Conservation (phyloP, 2,113 vertebrate genomes). For the Ardeotis arabs region DNA sequence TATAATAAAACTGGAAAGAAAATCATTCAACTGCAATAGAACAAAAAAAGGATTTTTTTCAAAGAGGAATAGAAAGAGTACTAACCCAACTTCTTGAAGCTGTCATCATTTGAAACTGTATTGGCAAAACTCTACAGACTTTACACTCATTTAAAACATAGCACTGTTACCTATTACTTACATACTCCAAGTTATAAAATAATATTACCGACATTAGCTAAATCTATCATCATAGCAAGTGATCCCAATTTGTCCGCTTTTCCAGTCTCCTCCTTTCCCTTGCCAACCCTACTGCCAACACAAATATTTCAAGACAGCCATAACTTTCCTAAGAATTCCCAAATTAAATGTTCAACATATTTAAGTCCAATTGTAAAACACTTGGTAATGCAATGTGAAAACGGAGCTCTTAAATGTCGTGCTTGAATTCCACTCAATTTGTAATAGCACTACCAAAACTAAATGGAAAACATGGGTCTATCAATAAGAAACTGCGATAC, state of each 20-base stretch:
- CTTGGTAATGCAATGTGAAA: constrained; percentile 9
- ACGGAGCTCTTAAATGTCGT: not conserved
- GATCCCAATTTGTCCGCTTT: not conserved
- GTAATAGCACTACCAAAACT: not conserved
- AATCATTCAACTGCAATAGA: not conserved
- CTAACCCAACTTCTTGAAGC: not conserved
- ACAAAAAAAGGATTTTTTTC: not conserved
- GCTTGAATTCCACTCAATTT: constrained; percentile 5
- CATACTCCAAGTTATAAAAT: not conserved
- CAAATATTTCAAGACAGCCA: constrained; percentile 16
- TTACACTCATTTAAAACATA: not conserved
- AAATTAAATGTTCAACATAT: constrained; percentile 33
- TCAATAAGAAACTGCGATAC: not conserved
- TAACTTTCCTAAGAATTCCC: constrained; percentile 18
- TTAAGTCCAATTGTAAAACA: not conserved
- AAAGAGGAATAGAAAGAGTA: not conserved
- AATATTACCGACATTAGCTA: not conserved
- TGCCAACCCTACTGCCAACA: not conserved
- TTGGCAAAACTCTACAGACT: not conserved
- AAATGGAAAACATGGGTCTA: not conserved
- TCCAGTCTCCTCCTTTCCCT: not conserved
- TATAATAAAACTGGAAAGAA: not conserved
- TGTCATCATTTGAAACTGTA: not conserved
- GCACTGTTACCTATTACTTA: not conserved
- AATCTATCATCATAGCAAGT: not conserved